Base-by-base conservation (phyloP, 2,113 vertebrate species). In the Tragelaphus strepsiceros region DNA sequence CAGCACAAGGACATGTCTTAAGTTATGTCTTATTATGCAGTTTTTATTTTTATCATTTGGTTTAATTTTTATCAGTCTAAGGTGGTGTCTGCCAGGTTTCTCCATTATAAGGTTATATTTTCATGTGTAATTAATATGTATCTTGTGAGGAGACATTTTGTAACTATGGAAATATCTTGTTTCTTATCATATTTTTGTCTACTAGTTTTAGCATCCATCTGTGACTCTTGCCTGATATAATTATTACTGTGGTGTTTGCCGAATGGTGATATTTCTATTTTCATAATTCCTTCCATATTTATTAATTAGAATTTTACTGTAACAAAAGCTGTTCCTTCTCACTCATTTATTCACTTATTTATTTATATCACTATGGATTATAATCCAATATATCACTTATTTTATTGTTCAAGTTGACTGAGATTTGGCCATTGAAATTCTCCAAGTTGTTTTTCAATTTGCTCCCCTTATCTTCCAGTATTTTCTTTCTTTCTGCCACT, bases 191-290 rank as follows among this genome's bases (percentile, higher is more conserved):
- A 78, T 64, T 84, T 95, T 94, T 84, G 54, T 26, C 32, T 56
- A 61, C 53, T 82, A 58, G 91, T 64, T 94, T 96, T 91, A 96
- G 56, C 88, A 94, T 67, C 88, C 32, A 94, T 78, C 28, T 97
- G n/a, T 84, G 30, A 94, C 32, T 92, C 13, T 94, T 85, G 17
- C 67, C 58, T 81, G 24, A 10, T 89, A 17, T 39, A 54, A 32
- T 85, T 84, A 64, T 84, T 90, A 62, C 46, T 86, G 49, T 56
- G 35, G 10, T 78, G 1, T 96, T 92, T 96, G 59, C 67, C 8
- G 35, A 92, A 51, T 62, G 43, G 26, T 77, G 49, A 89, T 84
- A 89, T 94, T 94, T 94, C 56, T 88, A 78, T 86, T 91, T 84
- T 84, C 49, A 58, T 88, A 15, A 62, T 94, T 97, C 10, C 6